Base-by-base conservation (phyloP, 2,797 vertebrate species). In the Propithecus perrieri region DNA sequence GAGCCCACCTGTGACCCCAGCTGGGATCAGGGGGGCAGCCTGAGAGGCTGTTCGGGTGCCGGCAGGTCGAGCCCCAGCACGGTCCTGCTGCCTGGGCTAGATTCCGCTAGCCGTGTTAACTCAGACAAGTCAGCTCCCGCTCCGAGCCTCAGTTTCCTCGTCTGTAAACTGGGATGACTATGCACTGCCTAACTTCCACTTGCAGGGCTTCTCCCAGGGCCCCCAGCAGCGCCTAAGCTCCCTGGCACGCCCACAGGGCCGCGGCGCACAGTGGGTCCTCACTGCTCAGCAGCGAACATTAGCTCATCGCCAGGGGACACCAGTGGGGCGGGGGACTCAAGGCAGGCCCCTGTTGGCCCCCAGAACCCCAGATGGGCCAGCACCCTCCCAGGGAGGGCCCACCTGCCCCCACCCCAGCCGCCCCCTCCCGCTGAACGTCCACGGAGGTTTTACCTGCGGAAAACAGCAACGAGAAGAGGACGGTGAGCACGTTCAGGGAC, bases 401-500 rank as follows among this genome's bases (percentile, higher is more conserved):
- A 4, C 46, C 48, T 11, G 2, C 28, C 5, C 65, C 33, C 7
- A 20, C 10, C 35, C 24, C 0, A 0, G 7, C 13, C 7, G 0
- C 0, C 33, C 65, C 18, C 28, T 3, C n/a, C 26, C 2, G 0
- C 59, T 0, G 0, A 5, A n/a, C 61, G 28, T 8, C 71, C 75
- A 0, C 0, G 0, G 22, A 35, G 28, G 50, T 14, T 24, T 98
- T 98, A 99, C 99, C 99, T 99, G 99, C 99, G 53, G 99, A 99
- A 95, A 99, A 98, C 98, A 99, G 99, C 98, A 99, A 98, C 8
- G 99, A 99, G 97, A 99, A 98, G 97, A 99, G 98, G 98, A 99
- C 98, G 80, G 99, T 98, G 98, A 99, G 99, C 98, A 99, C 99
- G 97, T 99, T 99, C 99, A 99, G 98, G 99, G 99, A 99, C 99